Percentiles rank a stretch among this genome's conserved stretches.
These are phyloP conservation scores for Ypsolopha sequella DNA, from an alignment of 2,888 invertebrate species.

Conservation along the genomic window DNA sequence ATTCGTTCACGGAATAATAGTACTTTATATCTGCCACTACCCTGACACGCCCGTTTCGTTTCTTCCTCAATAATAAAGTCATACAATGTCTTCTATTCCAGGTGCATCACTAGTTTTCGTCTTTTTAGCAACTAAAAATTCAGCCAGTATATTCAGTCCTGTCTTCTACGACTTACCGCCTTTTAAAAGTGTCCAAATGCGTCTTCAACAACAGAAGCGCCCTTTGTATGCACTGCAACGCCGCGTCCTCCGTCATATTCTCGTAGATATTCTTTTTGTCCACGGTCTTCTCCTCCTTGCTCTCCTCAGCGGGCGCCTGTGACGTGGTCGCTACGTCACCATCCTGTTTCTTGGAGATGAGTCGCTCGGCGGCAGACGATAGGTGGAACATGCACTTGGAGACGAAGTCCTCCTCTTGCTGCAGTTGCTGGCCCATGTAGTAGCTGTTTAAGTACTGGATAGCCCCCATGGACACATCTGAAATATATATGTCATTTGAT, in stretches of 20 bases:
- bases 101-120: too few relatives aligned
- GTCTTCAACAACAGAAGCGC: conserved; percentile 90
- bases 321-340: conserved; percentile 24
- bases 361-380: conserved; percentile 83
- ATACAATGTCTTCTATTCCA: too few relatives aligned
- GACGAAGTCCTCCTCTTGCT: conserved; percentile 93
- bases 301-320: conserved; percentile 19
- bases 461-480: conserved; percentile 93
- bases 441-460: conserved; percentile 95
- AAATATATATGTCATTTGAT: conserved; percentile 8
- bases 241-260: conserved; percentile 78
- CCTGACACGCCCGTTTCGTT: too few relatives aligned
- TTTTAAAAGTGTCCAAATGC: conserved; percentile 92
- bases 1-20: too few relatives aligned
- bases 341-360: conserved; percentile 54
- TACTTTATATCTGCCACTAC: too few relatives aligned
- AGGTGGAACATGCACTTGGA: conserved; percentile 94
- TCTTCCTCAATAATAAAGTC: too few relatives aligned
- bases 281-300: conserved; percentile 35
- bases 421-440: conserved; percentile 92
- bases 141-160: too few relatives aligned
- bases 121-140: too few relatives aligned
- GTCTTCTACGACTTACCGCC: conserved; percentile 61
- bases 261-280: conserved; percentile 61
- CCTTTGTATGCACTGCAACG: conserved; percentile 90